These are phyloP conservation scores for Lophius americanus DNA, from an alignment of 2,797 vertebrate genomes.

Conservation along the genomic window DNA sequence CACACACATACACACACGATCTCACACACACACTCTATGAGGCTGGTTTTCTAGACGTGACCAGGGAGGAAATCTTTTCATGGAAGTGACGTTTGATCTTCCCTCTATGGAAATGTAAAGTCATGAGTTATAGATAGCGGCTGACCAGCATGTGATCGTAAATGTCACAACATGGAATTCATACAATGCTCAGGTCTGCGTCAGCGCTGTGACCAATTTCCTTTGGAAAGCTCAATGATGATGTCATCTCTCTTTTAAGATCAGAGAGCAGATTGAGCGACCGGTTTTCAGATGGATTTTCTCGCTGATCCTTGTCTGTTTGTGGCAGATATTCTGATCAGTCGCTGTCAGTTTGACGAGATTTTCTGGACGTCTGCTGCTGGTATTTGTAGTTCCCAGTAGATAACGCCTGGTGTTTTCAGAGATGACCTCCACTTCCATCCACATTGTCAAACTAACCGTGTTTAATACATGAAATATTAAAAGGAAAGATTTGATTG, in stretches of 20 bases:
- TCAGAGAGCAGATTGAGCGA: neutral
- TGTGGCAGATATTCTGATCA: neutral
- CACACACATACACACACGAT: conserved; percentile 3
- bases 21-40: neutral
- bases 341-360: neutral
- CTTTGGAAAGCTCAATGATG: conserved; percentile 32
- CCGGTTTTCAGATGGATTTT: neutral
- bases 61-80: conserved; percentile 47
- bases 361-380: neutral
- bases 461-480: neutral
- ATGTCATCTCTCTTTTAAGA: conserved; percentile 17
- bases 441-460: neutral
- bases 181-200: conserved; percentile 3
- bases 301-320: neutral
- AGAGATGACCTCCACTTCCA: neutral
- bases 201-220: conserved; percentile 38
- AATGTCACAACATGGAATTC: conserved; percentile 13
- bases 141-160: conserved; percentile 18
- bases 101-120: conserved; percentile 1
- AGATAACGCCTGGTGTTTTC: neutral
- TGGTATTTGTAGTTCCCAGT: neutral
- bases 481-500: neutral
- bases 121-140: conserved; percentile 26
- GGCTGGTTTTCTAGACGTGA: conserved; percentile 18
- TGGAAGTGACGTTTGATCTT: conserved; percentile 29